phyloP scores from a whole-genome alignment of 2,797 vertebrate species.

The Saxicola maurus region DNA sequence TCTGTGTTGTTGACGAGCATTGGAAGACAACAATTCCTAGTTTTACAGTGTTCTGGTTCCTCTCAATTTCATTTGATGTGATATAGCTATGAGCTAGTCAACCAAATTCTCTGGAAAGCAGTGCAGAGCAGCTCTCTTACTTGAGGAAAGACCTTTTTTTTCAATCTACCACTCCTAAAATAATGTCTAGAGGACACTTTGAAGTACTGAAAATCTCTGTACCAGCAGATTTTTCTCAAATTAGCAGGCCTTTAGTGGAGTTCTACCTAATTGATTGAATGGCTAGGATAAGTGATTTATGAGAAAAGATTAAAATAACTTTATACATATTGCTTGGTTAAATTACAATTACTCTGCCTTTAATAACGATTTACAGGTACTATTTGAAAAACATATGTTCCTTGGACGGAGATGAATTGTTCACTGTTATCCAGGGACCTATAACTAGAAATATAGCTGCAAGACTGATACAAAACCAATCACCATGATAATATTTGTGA shows the following conservation, averaged over 20 bases:
- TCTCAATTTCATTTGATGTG: neutral
- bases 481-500: neutral
- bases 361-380: constrained; percentile 1
- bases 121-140: neutral
- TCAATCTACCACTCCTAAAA: neutral
- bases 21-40: neutral
- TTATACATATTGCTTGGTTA: neutral
- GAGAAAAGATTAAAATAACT: constrained; percentile 42
- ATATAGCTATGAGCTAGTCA: neutral
- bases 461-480: constrained; percentile 14
- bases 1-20: neutral
- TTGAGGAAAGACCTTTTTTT: neutral
- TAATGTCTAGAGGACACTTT: neutral
- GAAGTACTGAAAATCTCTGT: neutral
- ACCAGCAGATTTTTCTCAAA: neutral
- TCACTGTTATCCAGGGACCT: constrained; percentile 9
- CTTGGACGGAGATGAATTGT: constrained; percentile 26
- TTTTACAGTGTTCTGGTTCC: neutral
- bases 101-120: neutral
- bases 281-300: constrained; percentile 24
- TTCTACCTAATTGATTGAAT: constrained; percentile 25
- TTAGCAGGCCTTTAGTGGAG: neutral
- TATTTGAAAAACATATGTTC: constrained; percentile 31
- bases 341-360: constrained; percentile 29
- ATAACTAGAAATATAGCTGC: constrained; percentile 5